phyloP scores from a whole-genome alignment of 1,140 invertebrate genomes.

The Mizuhopecten yessoensis region DNA sequence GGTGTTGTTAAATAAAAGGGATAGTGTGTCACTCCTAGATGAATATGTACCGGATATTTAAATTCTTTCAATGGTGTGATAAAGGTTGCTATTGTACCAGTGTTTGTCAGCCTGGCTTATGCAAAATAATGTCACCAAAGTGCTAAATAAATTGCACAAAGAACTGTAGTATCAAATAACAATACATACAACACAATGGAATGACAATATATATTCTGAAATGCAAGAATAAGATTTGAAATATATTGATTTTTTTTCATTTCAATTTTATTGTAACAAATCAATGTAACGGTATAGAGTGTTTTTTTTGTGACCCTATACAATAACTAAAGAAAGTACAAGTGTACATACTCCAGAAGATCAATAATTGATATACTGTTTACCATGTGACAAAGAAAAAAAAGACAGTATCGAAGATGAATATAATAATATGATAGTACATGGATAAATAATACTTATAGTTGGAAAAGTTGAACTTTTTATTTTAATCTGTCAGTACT shows the following conservation, averaged over 20 bases:
- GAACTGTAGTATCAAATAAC: neutral
- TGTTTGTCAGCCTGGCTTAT: neutral
- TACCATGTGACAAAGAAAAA: too few relatives aligned
- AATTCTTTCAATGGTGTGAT: neutral
- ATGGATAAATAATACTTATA: too few relatives aligned
- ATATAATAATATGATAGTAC: too few relatives aligned
- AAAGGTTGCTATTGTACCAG: neutral
- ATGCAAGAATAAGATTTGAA: neutral
- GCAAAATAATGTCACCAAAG: neutral
- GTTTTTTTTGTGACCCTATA: too few relatives aligned
- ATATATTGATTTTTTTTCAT: neutral
- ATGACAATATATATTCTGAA: neutral
- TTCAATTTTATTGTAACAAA: neutral
- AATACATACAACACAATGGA: neutral
- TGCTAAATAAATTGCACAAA: too few relatives aligned
- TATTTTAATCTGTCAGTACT: too few relatives aligned
- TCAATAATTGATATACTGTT: too few relatives aligned
- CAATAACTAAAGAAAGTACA: too few relatives aligned
- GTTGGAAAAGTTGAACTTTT: too few relatives aligned
- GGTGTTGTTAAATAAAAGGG: neutral
- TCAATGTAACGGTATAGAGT: too few relatives aligned
- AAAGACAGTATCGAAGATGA: too few relatives aligned
- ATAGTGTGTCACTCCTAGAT: neutral
- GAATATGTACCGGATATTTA: neutral
- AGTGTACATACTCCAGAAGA: too few relatives aligned